phyloP scores from a whole-genome alignment of 2,113 vertebrate genomes.

The Embiotoca jacksoni region DNA sequence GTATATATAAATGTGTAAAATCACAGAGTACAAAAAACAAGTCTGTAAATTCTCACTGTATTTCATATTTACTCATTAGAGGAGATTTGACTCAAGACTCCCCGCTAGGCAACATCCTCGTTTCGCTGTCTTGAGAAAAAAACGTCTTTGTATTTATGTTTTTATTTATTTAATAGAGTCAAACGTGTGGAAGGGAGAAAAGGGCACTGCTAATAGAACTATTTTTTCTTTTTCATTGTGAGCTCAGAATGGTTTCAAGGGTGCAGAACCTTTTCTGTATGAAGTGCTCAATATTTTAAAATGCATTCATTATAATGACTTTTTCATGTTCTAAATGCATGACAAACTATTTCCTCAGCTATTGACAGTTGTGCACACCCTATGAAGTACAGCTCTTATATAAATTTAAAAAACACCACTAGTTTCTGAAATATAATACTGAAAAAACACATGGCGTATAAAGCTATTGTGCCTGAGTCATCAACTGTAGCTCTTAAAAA shows the following conservation, averaged over 20 bases:
- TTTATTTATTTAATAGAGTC: constrained; percentile 25
- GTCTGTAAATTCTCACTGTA: constrained; percentile 4
- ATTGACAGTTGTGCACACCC: too few relatives aligned
- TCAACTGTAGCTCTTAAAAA: neutral
- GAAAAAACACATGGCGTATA: neutral
- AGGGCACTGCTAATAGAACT: neutral
- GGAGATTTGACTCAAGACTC: constrained; percentile 21
- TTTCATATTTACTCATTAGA: constrained; percentile 44
- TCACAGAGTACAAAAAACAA: constrained; percentile 6
- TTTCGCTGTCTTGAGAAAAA: constrained; percentile 24
- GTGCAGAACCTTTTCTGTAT: constrained; percentile 19
- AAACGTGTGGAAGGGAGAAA: constrained; percentile 12
- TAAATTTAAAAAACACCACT: neutral
- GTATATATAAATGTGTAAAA: neutral
- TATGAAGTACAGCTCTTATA: neutral
- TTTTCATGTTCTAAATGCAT: constrained; percentile 29
- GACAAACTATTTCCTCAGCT: neutral
- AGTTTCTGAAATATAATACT: neutral
- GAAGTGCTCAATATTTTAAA: neutral
- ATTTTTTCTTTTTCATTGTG: neutral
- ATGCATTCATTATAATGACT: constrained; percentile 7
- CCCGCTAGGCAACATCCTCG: constrained; percentile 20
- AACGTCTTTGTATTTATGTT: constrained; percentile 14
- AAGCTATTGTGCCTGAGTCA: neutral
- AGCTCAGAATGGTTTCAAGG: neutral